Percentiles rank a stretch among this genome's conserved stretches.
phyloP scores from a whole-genome alignment of 2,888 invertebrate species.

The Eupeodes latifasciatus region DNA sequence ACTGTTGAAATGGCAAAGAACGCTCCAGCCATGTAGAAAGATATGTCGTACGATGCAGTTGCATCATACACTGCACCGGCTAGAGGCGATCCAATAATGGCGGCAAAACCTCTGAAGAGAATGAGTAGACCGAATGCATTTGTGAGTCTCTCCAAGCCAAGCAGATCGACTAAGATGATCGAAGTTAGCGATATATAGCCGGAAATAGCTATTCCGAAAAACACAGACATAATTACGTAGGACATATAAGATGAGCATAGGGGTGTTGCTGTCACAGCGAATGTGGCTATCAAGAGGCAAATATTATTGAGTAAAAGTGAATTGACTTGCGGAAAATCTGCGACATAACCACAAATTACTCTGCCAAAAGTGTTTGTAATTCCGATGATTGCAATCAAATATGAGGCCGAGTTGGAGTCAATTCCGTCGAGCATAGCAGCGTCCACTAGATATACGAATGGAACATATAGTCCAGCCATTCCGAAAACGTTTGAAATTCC shows the following conservation, averaged over 20 bases:
- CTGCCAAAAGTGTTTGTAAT: slow-evolving; percentile 98
- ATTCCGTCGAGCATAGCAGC: slow-evolving; percentile 90
- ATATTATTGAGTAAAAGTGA: slow-evolving; percentile 96
- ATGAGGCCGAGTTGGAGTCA: slow-evolving; percentile 87
- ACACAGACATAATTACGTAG: slow-evolving; percentile 92
- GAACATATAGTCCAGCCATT: slow-evolving; percentile 98
- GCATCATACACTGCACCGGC: slow-evolving; percentile 96
- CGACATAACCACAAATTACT: slow-evolving; percentile 94
- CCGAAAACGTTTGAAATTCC: slow-evolving; percentile 98
- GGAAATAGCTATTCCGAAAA: slow-evolving; percentile 96
- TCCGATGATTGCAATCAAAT: slow-evolving; percentile 87
- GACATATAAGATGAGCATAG: slow-evolving; percentile 91
- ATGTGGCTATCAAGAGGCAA: slow-evolving; percentile 94
- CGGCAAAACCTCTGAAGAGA: slow-evolving; percentile 96
- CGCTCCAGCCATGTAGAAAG: slow-evolving; percentile 96
- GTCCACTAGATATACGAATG: slow-evolving; percentile 97
- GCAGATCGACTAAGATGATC: slow-evolving; percentile 97
- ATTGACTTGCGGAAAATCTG: slow-evolving; percentile 96
- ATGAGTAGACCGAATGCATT: slow-evolving; percentile 98
- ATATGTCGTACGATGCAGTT: slow-evolving; percentile 92
- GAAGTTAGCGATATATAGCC: slow-evolving; percentile 99
- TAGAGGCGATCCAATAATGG: slow-evolving; percentile 93
- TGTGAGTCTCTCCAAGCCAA: slow-evolving; percentile 97
- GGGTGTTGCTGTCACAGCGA: slow-evolving; percentile 93
- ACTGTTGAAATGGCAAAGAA: slow-evolving; percentile 94